Evolutionary conservation across 2,797 vertebrate species (phyloP), one percentile per base, ranked within the genome.

Genomic region (Rhinichthys osculus): DNA sequence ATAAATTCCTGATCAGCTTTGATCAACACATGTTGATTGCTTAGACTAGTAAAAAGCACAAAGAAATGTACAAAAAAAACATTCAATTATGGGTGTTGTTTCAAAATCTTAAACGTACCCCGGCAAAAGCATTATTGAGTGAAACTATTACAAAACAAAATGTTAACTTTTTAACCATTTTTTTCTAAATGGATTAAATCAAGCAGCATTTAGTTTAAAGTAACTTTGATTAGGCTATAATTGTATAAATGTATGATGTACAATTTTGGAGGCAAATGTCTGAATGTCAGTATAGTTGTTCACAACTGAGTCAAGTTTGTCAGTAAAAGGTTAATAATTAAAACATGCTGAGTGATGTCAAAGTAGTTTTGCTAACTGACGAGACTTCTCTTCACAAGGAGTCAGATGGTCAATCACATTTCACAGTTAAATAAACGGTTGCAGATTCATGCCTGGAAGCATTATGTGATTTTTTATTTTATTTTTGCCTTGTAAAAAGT

Each of bases 41-140:
- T 33, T 47, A 16, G 7, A 14, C 7, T 19, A 47, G 44, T 19
- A 9, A 47, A 73, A 73, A 17, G 7, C n/a, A 67, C 62, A 66
- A 16, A 33, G 3, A 16, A 27, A 40, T n/a, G 23, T 7, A 10
- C 2, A 73, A 47, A 30, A 27, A 13, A 50, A 23, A 1, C 30
- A 52, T 76, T 13, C 0, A 33, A 76, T 9, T 10, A 33, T 16
- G 1, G 14, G 10, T 3, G 17, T 2, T 1, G 27, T 35, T 54
- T 38, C 50, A 92, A 5, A 89, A 91, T n/a, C 92, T 91, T 87
- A 91, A 11, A 52, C 2, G 2, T 19, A 50, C 14, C n/a, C 2
- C 30, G n/a, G 13, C 14, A 17, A 27, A 73, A 19, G 6, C 44
- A 30, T 5, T 33, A n/a, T 7, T 35, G 5, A 64, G 59, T 14